Percentiles rank a stretch among this genome's conserved stretches.
phyloP scores from a whole-genome alignment of 2,113 vertebrate genomes.

The Aleadryas rufinucha region DNA sequence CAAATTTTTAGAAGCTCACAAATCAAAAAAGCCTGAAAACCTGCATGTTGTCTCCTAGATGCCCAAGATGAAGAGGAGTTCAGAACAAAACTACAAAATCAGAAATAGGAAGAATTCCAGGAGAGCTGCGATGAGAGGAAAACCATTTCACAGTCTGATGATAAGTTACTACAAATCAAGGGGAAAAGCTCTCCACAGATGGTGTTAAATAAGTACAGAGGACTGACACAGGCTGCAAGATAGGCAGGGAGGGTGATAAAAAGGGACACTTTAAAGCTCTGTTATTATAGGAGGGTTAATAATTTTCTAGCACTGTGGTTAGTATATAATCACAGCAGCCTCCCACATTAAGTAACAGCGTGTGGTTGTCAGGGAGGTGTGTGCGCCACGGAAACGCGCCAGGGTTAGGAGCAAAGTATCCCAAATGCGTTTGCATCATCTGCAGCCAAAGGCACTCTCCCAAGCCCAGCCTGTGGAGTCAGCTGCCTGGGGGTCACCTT shows the following conservation, averaged over 20 bases:
- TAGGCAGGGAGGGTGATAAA: not conserved
- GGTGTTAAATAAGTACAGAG: not conserved
- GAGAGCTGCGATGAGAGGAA: not conserved
- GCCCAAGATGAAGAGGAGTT: not conserved
- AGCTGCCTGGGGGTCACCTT: not conserved
- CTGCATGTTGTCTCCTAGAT: not conserved
- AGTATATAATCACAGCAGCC: not conserved
- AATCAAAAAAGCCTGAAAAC: conserved; percentile 12
- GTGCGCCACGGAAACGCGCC: accelerated
- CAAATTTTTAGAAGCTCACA: not conserved
- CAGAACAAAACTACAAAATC: not conserved
- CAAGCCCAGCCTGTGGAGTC: not conserved
- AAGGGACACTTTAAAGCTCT: not conserved
- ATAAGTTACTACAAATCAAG: not conserved
- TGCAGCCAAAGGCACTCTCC: accelerated
- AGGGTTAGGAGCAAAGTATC: not conserved
- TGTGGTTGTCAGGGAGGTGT: not conserved
- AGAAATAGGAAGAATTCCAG: not conserved
- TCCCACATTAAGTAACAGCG: not conserved
- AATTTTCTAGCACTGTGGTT: not conserved
- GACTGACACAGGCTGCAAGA: not conserved
- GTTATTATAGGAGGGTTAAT: not conserved
- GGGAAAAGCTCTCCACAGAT: not conserved
- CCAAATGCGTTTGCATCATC: not conserved
- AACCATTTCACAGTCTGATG: not conserved